Evolutionary conservation across 1,140 invertebrate genomes (phyloP), one percentile per base, ranked within the genome.

Genomic region (Heterodera schachtii): DNA sequence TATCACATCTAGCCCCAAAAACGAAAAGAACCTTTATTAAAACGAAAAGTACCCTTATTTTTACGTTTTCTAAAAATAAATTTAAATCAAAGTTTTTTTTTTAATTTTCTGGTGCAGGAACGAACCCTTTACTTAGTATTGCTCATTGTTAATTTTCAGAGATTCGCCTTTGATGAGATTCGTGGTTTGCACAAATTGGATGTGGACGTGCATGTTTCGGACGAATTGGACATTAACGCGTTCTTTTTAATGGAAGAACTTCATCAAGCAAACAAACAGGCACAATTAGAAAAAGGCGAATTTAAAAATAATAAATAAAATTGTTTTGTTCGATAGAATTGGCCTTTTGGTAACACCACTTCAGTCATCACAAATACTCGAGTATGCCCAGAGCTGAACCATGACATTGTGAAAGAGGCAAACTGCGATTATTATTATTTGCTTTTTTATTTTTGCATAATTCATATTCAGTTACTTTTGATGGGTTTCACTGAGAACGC

Each of bases 401-500:
- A 84, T 41, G 43, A 71, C 9, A 41, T 74, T 73, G 49, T 83
- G 6, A 46, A n/a, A 3, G 57, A 83, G 43, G 81, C 76, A 46
- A n/a, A n/a, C n/a, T n/a, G n/a, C n/a, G n/a, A n/a, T n/a, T n/a
- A n/a, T n/a, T n/a, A n/a, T n/a, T 74, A 7, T n/a, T 79, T 43
- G 81, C 82, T 9, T 21, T 75, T 76, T 85, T 75, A 43, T 80
- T 90, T 52, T 81, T 89, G 3, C 70, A 93, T 89, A 90, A 91
- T 75, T 87, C 73, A 11, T 87, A 91, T 78, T 86, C 91, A 93
- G 92, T 86, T 94, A 64, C 86, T 92, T 74, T 93, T 94, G 83
- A 95, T 95, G 94, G 96, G 97, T 71, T 99, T 98, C 90, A 93
- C 94, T 0, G 85, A 92, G 1, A 95, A 97, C 87, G 95, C 94